Evolutionary conservation across 92 coral and sea anemone species (phyloP), one percentile per base, ranked within the genome.

Genomic region (Parazoanthus swiftii): DNA sequence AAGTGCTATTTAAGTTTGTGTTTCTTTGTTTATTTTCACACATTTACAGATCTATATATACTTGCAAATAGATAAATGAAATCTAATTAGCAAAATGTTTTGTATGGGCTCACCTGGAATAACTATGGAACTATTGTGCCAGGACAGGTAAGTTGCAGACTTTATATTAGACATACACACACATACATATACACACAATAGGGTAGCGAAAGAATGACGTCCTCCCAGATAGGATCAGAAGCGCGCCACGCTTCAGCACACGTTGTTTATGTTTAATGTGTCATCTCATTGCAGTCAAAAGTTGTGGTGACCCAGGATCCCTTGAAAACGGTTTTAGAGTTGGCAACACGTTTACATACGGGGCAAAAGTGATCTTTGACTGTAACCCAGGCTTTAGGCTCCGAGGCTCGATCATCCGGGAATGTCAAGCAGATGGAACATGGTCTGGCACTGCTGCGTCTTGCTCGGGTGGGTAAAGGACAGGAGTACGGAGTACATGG

Each of bases 371-470:
- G 36, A 76, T 85, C n/a, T 97, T 90, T 86, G 99, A 97, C 88
- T 97, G 99, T 81, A 88, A 95, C 91, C 93, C 99, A 50, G 98
- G 98, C 81, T 97, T 89, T 91, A 94, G 94, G 92, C 92, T 95
- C 3, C 97, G 89, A 74, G 99, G 99, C 74, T 91, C 96, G 80
- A 89, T 86, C 76, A 82, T 82, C 38, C 93, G 99, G 74, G 88
- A 76, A 75, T 97, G 99, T 80, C 92, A 91, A 88, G 96, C 91
- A 26, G 90, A 90, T 86, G 99, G 96, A 3, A 90, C 89, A 44
- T 97, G 99, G 99, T 93, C 97, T 77, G 99, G 99, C 11, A 80
- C 91, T 29, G 74, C 72, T 29, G 92, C 98, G 44, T 86, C 94
- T 71, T 97, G 99, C 59, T 82, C 80, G 36, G 93, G 99, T 97